These are phyloP conservation scores for Pyrrhia umbra DNA, from an alignment of 2,888 invertebrate genomes.

Conservation along the genomic window DNA sequence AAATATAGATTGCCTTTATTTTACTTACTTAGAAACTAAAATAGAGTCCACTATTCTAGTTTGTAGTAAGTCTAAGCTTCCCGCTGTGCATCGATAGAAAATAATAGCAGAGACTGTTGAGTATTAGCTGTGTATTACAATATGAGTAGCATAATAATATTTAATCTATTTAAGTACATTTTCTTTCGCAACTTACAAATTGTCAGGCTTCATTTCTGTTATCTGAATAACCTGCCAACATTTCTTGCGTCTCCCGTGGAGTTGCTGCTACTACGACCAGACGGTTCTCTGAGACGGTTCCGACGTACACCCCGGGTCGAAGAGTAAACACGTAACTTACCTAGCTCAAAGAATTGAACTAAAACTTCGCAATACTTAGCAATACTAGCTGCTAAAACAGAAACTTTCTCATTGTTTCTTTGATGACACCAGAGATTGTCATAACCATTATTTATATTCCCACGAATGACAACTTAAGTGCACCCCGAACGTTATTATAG, in stretches of 20 bases:
- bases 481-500: constrained; percentile 78
- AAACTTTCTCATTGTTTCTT: constrained; percentile 76
- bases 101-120: background rate
- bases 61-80: too few species aligned
- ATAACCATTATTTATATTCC: constrained; percentile 83
- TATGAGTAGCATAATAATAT: background rate
- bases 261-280: constrained; percentile 15
- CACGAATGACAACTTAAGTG: constrained; percentile 87
- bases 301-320: constrained; percentile 38
- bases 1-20: too few species aligned
- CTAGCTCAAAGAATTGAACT: constrained; percentile 4
- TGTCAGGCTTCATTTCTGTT: constrained; percentile 31
- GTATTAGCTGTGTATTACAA: background rate
- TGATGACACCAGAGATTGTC: constrained; percentile 76
- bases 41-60: too few species aligned
- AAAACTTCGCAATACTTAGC: constrained; percentile 19
- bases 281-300: constrained; percentile 39
- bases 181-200: constrained; percentile 22
- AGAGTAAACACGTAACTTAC: constrained; percentile 15
- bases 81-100: background rate
- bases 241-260: constrained; percentile 38
- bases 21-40: too few species aligned
- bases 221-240: constrained; percentile 33
- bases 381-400: constrained; percentile 45
- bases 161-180: constrained; percentile 5